phyloP scores from a whole-genome alignment of 2,888 invertebrate genomes.

The Oscheius onirici region DNA sequence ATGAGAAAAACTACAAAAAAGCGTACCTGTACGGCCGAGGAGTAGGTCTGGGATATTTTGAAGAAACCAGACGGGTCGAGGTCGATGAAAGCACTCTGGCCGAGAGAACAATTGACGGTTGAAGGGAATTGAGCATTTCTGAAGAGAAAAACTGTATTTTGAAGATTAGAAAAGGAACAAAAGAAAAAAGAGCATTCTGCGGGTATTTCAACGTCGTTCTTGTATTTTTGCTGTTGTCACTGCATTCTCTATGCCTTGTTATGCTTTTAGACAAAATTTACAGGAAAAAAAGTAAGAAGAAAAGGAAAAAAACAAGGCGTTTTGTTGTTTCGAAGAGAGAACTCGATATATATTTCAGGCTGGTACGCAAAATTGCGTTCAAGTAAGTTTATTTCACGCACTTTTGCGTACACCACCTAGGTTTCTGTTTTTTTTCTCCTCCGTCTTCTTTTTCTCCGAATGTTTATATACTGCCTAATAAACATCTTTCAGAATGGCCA shows the following conservation, averaged over 20 bases:
- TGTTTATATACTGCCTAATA: no score
- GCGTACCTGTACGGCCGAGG: conserved; percentile 61
- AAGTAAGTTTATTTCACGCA: not conserved
- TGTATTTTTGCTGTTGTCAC: not conserved
- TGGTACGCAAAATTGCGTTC: not conserved
- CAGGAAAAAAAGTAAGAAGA: not conserved
- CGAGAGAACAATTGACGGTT: not conserved
- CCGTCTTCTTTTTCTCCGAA: no score
- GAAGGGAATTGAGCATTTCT: conserved; percentile 6
- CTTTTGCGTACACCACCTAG: no score
- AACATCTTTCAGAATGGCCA: conserved; percentile 1
- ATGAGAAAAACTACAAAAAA: not conserved
- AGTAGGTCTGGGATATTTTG: conserved; percentile 64
- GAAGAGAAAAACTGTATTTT: not conserved
- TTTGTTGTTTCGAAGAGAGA: no score
- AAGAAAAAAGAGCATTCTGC: not conserved
- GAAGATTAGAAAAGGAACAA: not conserved
- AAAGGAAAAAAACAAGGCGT: no score
- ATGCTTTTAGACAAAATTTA: not conserved
- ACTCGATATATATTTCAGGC: no score
- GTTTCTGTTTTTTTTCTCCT: no score
- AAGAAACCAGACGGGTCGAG: conserved; percentile 52
- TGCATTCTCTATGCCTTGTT: not conserved
- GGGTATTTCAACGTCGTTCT: no score
- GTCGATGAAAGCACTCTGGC: not conserved